Conservation (phyloP, 2,797 vertebrate genomes). For the Euthynnus affinis region DNA sequence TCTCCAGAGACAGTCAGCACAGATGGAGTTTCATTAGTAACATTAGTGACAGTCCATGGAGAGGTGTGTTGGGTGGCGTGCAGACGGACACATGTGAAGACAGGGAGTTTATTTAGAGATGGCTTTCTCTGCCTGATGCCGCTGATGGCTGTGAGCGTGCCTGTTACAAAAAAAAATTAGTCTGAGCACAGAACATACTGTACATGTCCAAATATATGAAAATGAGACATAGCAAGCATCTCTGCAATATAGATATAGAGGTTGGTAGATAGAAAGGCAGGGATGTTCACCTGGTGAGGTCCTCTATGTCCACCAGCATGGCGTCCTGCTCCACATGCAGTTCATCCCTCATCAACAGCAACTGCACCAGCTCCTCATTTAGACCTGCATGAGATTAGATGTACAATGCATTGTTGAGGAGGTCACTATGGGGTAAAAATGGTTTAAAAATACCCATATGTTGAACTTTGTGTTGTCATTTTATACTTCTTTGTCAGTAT, state of each 20-base stretch:
- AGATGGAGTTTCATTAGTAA: constrained; percentile 62
- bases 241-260: not conserved
- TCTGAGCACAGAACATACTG: not conserved
- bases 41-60: constrained; percentile 56
- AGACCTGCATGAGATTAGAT: constrained; percentile 83
- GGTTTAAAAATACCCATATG: too few relatives aligned
- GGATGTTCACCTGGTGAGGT: constrained; percentile 91
- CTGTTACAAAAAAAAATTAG: constrained; percentile 77
- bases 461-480: too few relatives aligned
- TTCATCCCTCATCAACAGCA: constrained; percentile 95
- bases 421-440: not conserved
- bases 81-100: constrained; percentile 36
- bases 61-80: constrained; percentile 49
- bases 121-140: constrained; percentile 93
- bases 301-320: constrained; percentile 98
- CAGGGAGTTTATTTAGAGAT: constrained; percentile 88
- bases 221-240: too few relatives aligned
- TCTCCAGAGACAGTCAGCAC: constrained; percentile 61
- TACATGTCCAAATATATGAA: not conserved
- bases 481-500: too few relatives aligned
- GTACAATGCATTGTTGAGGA: not conserved
- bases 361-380: constrained; percentile 96
- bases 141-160: constrained; percentile 95
- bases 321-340: constrained; percentile 97
- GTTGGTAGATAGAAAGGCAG: not conserved